These are phyloP conservation scores for Avahi laniger DNA, from an alignment of 2,797 vertebrate genomes.

Conservation along the genomic window DNA sequence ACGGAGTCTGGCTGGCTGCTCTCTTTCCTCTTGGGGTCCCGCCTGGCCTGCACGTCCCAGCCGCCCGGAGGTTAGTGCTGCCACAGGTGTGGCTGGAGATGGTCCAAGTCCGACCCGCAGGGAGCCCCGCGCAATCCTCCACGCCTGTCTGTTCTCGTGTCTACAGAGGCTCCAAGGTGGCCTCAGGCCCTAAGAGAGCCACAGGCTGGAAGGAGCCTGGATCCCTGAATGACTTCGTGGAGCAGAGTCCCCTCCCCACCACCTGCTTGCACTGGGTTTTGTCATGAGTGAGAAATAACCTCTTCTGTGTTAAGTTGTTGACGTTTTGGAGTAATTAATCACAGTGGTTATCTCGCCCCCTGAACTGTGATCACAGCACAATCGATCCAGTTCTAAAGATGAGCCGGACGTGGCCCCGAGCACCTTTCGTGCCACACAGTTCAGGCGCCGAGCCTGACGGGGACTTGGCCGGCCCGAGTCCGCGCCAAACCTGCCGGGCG, in stretches of 20 bases:
- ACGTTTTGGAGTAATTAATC: rapidly evolving
- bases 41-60: rapidly evolving
- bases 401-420: neutral
- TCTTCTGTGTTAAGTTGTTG: rapidly evolving
- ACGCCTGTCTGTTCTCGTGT: rapidly evolving
- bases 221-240: neutral
- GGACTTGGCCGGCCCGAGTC: too few species aligned
- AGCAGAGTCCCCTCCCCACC: rapidly evolving
- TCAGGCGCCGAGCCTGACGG: too few species aligned
- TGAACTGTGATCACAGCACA: neutral
- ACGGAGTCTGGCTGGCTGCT: neutral
- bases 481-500: too few species aligned
- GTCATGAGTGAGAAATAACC: rapidly evolving
- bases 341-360: rapidly evolving
- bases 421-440: too few species aligned
- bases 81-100: rapidly evolving
- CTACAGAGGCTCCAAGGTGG: neutral
- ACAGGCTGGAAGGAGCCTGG: neutral
- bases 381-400: rapidly evolving
- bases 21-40: neutral
- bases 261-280: rapidly evolving
- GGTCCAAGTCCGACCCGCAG: rapidly evolving
- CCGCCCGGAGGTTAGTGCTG: neutral
- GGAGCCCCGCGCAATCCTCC: neutral
- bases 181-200: neutral